These are phyloP conservation scores for Oceanites oceanicus DNA, from an alignment of 2,113 vertebrate species.

Conservation along the genomic window DNA sequence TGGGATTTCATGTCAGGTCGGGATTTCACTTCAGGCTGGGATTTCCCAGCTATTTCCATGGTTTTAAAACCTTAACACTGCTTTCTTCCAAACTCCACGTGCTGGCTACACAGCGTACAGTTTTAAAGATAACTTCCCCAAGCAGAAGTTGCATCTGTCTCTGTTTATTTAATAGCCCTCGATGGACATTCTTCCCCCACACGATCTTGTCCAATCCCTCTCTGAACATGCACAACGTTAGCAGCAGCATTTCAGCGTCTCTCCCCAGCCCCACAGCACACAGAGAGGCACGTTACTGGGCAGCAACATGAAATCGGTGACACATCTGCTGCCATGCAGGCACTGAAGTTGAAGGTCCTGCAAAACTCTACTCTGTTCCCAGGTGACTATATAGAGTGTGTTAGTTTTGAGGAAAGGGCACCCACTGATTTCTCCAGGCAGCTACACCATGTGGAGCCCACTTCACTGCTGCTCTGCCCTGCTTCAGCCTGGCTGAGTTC, in stretches of 20 bases:
- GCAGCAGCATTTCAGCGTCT: not conserved
- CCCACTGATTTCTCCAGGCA: not conserved
- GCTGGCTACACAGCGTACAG: no score
- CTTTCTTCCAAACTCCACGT: not conserved
- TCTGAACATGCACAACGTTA: not conserved
- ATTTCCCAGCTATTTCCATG: not conserved
- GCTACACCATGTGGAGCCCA: not conserved
- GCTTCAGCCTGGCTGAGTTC: not conserved
- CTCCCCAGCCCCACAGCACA: not conserved
- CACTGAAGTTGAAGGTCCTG: not conserved
- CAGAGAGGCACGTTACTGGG: not conserved
- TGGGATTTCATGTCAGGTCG: not conserved
- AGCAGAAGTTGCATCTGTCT: not conserved
- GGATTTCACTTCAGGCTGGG: not conserved
- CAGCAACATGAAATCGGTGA: fast-evolving
- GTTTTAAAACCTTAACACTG: not conserved
- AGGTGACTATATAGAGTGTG: no score
- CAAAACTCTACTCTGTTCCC: not conserved
- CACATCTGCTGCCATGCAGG: not conserved
- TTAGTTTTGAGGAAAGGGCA: not conserved
- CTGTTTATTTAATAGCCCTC: not conserved
- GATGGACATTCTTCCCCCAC: not conserved
- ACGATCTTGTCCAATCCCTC: not conserved
- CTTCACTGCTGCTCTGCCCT: not conserved
- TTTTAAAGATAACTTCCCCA: not conserved